Percentiles rank a stretch among this genome's conserved stretches.
These are phyloP conservation scores for Drosophila macrothrix DNA, from an alignment of 2,888 invertebrate species.

Conservation along the genomic window DNA sequence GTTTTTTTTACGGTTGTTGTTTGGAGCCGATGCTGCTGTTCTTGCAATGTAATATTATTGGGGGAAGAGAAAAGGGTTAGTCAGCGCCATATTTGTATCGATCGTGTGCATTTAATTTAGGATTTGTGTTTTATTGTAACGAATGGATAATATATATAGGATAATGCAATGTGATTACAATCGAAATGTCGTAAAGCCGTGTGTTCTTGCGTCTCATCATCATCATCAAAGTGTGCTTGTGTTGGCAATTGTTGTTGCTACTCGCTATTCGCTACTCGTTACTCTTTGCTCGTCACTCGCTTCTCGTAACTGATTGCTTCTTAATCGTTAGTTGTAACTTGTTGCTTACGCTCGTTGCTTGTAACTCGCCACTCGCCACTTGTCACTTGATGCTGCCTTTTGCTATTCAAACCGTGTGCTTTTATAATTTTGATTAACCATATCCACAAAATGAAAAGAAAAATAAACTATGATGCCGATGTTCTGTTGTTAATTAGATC, in stretches of 20 bases:
- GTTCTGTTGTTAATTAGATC: conserved; percentile 87
- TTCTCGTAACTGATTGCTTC: background rate
- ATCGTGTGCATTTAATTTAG: conserved; percentile 43
- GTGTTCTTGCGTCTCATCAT: conserved; percentile 4
- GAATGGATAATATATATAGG: conserved; percentile 41
- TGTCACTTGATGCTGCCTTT: background rate
- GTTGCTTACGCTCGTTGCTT: background rate
- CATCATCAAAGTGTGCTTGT: conserved; percentile 9
- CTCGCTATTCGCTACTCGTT: background rate
- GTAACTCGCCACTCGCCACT: background rate
- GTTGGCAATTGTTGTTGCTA: conserved; percentile 1
- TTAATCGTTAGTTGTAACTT: no score
- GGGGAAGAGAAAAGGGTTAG: conserved; percentile 12
- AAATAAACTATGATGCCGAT: background rate
- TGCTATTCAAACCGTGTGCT: conserved; percentile 10
- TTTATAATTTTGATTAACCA: conserved; percentile 10
- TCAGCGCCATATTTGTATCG: conserved; percentile 25
- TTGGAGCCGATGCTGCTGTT: conserved; percentile 10
- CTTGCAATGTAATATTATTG: background rate
- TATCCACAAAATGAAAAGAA: conserved; percentile 18
- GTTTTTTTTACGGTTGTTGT: conserved; percentile 9
- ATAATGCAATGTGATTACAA: conserved; percentile 49
- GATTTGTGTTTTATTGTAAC: conserved; percentile 45
- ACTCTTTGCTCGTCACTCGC: background rate
- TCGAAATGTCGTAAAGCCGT: conserved; percentile 33